Percentiles rank a stretch among this genome's conserved stretches.
These are phyloP conservation scores for Crenichthys baileyi DNA, from an alignment of 2,797 vertebrate genomes.

Conservation along the genomic window DNA sequence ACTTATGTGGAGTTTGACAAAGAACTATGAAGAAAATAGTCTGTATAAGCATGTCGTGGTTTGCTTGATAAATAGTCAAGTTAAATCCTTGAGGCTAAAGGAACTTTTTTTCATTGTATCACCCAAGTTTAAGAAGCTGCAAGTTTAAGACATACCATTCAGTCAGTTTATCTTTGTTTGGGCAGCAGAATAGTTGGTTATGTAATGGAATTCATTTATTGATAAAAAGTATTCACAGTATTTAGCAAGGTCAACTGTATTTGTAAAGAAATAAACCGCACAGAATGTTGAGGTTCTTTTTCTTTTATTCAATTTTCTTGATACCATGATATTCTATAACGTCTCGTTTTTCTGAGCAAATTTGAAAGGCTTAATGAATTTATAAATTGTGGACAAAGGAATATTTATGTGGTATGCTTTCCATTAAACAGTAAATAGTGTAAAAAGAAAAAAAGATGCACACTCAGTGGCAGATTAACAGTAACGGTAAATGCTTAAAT, in stretches of 20 bases:
- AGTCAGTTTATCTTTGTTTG: constrained; percentile 43
- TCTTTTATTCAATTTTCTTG: constrained; percentile 7
- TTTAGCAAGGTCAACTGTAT: constrained; percentile 18
- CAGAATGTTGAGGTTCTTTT: constrained; percentile 8
- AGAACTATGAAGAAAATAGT: constrained; percentile 58
- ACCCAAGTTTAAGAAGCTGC: constrained; percentile 67
- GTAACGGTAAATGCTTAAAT: not conserved
- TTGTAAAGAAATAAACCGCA: constrained; percentile 14
- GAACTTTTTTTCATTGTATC: constrained; percentile 85
- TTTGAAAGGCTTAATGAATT: constrained; percentile 5
- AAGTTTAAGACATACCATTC: constrained; percentile 75
- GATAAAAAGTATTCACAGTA: constrained; percentile 31
- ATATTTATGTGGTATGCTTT: not conserved
- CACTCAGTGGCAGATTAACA: not conserved
- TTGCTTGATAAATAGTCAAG: constrained; percentile 76
- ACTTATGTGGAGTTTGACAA: constrained; percentile 77
- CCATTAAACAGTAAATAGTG: not conserved
- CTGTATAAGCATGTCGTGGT: constrained; percentile 40
- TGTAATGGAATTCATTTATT: constrained; percentile 24
- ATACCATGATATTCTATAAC: constrained; percentile 7
- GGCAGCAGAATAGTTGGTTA: constrained; percentile 28
- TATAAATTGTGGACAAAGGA: not conserved
- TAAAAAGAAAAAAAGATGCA: not conserved
- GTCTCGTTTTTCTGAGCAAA: not conserved
- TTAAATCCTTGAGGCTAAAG: constrained; percentile 77